phyloP scores from a whole-genome alignment of 2,888 invertebrate genomes.

The Brenthis ino region DNA sequence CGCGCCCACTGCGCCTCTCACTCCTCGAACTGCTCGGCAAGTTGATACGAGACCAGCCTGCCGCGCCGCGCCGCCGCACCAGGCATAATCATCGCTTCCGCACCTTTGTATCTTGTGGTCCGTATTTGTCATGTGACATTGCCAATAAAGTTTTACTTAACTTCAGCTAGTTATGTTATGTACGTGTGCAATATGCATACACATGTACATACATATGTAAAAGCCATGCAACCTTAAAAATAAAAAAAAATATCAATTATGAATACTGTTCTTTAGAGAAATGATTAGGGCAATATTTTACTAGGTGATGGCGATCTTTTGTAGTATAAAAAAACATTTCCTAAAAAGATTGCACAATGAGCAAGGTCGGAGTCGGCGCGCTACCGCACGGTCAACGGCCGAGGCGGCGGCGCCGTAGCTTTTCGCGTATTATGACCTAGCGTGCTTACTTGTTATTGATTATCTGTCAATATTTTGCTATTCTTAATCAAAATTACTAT shows the following conservation, averaged over 20 bases:
- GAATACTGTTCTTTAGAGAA: too few relatives aligned
- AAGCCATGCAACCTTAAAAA: too few relatives aligned
- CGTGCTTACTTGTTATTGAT: constrained; percentile 71
- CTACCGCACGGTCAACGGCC: constrained; percentile 76
- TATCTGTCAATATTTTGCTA: constrained; percentile 58
- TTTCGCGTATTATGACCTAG: constrained; percentile 56
- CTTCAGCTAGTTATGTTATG: not conserved
- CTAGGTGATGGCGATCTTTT: not conserved
- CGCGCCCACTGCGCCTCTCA: constrained; percentile 87
- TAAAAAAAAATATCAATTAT: too few relatives aligned
- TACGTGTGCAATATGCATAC: not conserved
- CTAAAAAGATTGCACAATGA: constrained; percentile 49
- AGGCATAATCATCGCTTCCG: constrained; percentile 83
- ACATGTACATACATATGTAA: too few relatives aligned
- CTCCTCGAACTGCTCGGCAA: constrained; percentile 85
- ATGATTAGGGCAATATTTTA: too few relatives aligned
- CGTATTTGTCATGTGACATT: constrained; percentile 47
- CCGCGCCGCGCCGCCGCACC: constrained; percentile 69
- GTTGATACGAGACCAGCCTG: constrained; percentile 80
- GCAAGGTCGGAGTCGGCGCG: constrained; percentile 69
- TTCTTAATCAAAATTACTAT: not conserved
- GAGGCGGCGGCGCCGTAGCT: constrained; percentile 61
- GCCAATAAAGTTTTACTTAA: not conserved
- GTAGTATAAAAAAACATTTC: constrained; percentile 17
- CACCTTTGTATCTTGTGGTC: constrained; percentile 78